phyloP scores from a whole-genome alignment of 1,140 invertebrate species.

The Anthonomus grandis region DNA sequence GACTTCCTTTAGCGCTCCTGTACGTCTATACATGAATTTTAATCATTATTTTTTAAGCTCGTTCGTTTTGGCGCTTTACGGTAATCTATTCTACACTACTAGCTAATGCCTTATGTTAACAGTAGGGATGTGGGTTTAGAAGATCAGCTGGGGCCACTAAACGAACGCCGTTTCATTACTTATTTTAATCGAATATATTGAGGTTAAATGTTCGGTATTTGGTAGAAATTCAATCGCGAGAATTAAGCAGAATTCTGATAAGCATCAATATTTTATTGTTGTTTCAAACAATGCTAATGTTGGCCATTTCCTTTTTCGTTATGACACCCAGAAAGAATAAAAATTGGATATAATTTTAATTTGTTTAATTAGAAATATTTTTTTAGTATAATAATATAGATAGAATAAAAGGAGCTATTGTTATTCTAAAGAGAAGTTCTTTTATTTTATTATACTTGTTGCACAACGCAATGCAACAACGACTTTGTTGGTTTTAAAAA shows the following conservation, averaged over 20 bases:
- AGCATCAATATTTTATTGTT: conserved; percentile 12
- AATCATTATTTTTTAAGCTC: neutral
- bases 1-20: conserved; percentile 3
- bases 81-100: too few relatives aligned
- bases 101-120: too few relatives aligned
- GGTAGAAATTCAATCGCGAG: conserved; percentile 22
- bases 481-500: too few relatives aligned
- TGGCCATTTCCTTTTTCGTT: conserved; percentile 12
- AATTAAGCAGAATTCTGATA: conserved; percentile 20
- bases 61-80: too few relatives aligned
- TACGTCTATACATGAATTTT: conserved; percentile 2
- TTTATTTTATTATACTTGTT: too few relatives aligned
- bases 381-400: too few relatives aligned
- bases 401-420: too few relatives aligned
- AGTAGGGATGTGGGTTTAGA: neutral
- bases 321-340: too few relatives aligned
- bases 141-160: neutral
- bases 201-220: conserved; percentile 24
- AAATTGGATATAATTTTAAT: too few relatives aligned
- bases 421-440: too few relatives aligned
- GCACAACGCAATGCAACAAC: too few relatives aligned
- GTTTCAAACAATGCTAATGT: conserved; percentile 21
- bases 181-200: conserved; percentile 12
- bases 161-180: neutral
- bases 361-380: too few relatives aligned